Conservation (phyloP, 2,888 invertebrate genomes). For the Polylopha cassiicola region DNA sequence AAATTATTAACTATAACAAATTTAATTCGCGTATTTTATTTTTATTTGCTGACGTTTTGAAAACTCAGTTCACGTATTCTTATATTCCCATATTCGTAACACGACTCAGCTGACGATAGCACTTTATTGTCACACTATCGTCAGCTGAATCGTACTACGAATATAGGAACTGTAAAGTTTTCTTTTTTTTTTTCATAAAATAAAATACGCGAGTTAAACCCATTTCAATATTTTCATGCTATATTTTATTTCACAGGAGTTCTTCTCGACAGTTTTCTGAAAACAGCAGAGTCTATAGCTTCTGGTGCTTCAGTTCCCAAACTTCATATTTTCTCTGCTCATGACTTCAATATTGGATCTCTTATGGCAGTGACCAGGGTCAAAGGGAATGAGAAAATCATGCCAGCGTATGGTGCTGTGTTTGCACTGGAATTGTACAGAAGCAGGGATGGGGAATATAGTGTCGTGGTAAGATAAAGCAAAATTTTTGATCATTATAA, state of each 20-base stretch:
- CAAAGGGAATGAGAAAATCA: slow-evolving; percentile 34
- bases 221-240: no score
- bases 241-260: slow-evolving; percentile 43
- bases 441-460: slow-evolving; percentile 41
- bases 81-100: no score
- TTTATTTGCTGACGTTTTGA: no score
- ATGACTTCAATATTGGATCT: slow-evolving; percentile 66
- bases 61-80: no score
- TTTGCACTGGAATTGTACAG: slow-evolving; percentile 57
- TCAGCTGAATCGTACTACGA: no score
- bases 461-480: slow-evolving; percentile 49
- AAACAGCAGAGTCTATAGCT: slow-evolving; percentile 47
- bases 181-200: no score
- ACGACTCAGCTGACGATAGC: no score
- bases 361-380: slow-evolving; percentile 56
- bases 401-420: slow-evolving; percentile 60
- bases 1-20: no score
- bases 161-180: no score
- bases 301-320: slow-evolving; percentile 39
- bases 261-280: slow-evolving; percentile 49
- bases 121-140: neutral
- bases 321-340: slow-evolving; percentile 51
- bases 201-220: no score
- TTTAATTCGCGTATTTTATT: no score
- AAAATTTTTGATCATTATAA: no score